phyloP scores from a whole-genome alignment of 2,888 invertebrate species.

The Tipula unca region DNA sequence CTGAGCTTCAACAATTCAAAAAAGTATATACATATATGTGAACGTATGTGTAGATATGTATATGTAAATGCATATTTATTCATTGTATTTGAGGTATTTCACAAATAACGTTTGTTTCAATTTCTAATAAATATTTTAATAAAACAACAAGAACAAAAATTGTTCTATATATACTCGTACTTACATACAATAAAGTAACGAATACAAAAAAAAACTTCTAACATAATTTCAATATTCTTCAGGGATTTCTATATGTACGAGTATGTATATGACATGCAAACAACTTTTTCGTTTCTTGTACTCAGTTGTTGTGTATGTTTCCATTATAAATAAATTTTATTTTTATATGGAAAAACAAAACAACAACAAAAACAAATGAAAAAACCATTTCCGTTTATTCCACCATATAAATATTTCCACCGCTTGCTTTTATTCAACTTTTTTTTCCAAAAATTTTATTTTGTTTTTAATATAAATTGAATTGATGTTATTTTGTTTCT shows the following conservation, averaged over 20 bases:
- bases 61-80: neutral
- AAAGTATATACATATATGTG: neutral
- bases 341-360: neutral
- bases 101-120: neutral
- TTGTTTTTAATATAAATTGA: neutral
- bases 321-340: neutral
- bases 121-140: slow-evolving; percentile 1
- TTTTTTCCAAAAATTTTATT: neutral
- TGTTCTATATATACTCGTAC: neutral
- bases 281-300: neutral
- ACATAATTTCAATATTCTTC: neutral
- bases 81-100: neutral
- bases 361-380: neutral
- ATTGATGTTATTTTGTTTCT: neutral
- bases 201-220: neutral
- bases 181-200: neutral
- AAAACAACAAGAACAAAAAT: neutral
- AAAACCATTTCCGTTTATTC: neutral
- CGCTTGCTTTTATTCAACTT: neutral
- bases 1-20: neutral
- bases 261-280: neutral
- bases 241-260: neutral
- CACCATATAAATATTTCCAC: neutral
- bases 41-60: neutral
- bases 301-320: neutral